These are phyloP conservation scores for Phalacrocorax pelagicus DNA, from an alignment of 2,113 vertebrate species.

Conservation along the genomic window DNA sequence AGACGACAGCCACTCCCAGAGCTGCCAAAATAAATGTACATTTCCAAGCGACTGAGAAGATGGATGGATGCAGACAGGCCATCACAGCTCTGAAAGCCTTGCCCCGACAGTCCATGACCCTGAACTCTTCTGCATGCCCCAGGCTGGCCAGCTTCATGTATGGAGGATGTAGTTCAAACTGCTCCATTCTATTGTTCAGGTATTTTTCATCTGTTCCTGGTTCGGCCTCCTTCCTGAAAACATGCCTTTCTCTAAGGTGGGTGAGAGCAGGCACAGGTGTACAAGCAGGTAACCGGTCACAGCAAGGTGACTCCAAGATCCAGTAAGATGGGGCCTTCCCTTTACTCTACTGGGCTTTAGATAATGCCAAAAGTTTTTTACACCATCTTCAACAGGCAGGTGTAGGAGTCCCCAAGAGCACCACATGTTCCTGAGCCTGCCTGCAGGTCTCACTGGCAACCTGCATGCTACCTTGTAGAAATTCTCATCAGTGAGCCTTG, in stretches of 20 bases:
- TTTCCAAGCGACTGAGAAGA: background rate
- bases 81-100: background rate
- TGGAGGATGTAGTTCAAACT: background rate
- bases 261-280: background rate
- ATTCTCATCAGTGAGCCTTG: background rate
- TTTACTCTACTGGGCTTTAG: background rate
- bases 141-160: background rate
- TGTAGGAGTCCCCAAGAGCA: background rate
- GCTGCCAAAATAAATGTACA: fast-evolving
- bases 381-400: background rate
- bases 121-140: background rate
- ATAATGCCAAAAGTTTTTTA: background rate
- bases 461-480: background rate
- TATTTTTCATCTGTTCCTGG: background rate
- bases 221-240: background rate
- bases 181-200: background rate
- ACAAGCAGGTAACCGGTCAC: background rate
- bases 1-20: background rate
- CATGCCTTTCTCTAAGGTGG: fast-evolving
- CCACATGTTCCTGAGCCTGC: background rate
- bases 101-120: background rate
- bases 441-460: background rate
- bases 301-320: background rate
- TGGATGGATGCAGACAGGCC: background rate
- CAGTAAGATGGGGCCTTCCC: background rate